phyloP scores from a whole-genome alignment of 2,113 vertebrate genomes.

The Alosa alosa region DNA sequence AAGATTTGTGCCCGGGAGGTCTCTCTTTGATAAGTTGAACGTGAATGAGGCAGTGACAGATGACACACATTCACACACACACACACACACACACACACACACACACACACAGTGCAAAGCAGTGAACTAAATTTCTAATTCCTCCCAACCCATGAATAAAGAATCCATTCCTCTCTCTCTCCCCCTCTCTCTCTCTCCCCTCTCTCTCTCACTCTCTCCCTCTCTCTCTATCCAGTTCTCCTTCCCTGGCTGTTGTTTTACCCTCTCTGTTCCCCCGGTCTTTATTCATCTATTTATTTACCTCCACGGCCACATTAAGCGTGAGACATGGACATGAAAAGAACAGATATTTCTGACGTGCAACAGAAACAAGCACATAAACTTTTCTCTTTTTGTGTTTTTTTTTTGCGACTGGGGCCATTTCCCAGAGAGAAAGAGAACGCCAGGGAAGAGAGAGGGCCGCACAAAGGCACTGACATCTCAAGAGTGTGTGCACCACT shows the following conservation, averaged over 20 bases:
- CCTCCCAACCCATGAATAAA: slow-evolving; percentile 92
- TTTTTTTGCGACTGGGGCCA: neutral
- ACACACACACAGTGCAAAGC: slow-evolving; percentile 78
- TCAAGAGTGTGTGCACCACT: neutral
- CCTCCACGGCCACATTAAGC: neutral
- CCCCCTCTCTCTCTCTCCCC: slow-evolving; percentile 64
- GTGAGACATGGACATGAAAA: slow-evolving; percentile 15
- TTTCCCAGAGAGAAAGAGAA: neutral
- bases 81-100: neutral
- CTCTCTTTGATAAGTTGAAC: too few relatives aligned
- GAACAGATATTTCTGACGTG: slow-evolving; percentile 32
- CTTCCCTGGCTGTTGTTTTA: neutral
- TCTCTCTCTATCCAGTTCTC: slow-evolving; percentile 51
- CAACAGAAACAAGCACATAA: slow-evolving; percentile 50
- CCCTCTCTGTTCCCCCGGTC: neutral
- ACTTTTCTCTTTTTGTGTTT: slow-evolving; percentile 36
- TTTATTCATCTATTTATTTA: neutral
- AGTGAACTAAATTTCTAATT: slow-evolving; percentile 86
- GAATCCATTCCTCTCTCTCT: slow-evolving; percentile 80
- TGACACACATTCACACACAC: too few relatives aligned
- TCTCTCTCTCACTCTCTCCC: slow-evolving; percentile 61
- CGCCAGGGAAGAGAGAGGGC: neutral
- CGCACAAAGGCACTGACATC: neutral
- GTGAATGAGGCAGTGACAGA: too few relatives aligned
- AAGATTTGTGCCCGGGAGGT: too few relatives aligned